A percentile compares a stretch with the other conserved stretches of the same genome.
These are phyloP conservation scores for Acrocephalus kingi DNA, from an alignment of 2,113 vertebrate genomes.

Conservation along the genomic window DNA sequence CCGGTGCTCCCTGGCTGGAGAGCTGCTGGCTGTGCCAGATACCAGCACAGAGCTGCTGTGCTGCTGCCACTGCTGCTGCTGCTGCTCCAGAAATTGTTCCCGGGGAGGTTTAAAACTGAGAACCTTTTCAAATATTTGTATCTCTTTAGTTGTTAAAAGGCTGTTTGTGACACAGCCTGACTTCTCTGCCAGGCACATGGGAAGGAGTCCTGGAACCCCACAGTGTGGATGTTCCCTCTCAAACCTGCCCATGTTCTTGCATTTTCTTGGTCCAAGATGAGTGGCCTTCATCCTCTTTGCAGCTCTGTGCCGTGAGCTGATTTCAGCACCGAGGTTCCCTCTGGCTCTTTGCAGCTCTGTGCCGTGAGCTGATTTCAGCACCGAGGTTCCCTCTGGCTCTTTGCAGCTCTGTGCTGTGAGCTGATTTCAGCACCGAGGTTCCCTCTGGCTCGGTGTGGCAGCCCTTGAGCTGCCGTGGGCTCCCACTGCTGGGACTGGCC, in stretches of 20 bases:
- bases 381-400: no score
- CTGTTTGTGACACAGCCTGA: accelerated
- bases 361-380: no score
- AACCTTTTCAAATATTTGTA: neutral
- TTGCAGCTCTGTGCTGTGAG: no score
- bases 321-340: neutral
- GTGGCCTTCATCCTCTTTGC: neutral
- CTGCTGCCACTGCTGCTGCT: neutral
- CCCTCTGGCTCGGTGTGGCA: neutral
- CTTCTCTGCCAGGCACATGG: neutral
- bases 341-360: neutral
- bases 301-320: neutral
- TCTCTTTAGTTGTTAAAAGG: neutral
- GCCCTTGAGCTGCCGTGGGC: neutral
- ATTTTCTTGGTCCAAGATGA: accelerated
- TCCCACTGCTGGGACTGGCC: neutral
- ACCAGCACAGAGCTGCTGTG: neutral
- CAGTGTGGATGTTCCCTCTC: neutral
- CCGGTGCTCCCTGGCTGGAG: accelerated
- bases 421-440: no score
- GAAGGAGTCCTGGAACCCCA: accelerated
- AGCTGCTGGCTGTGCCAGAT: neutral
- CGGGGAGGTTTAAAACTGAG: neutral
- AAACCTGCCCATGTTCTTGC: neutral
- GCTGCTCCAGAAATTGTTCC: neutral